phyloP scores from a whole-genome alignment of 2,888 invertebrate genomes.

The Pammene fasciana region DNA sequence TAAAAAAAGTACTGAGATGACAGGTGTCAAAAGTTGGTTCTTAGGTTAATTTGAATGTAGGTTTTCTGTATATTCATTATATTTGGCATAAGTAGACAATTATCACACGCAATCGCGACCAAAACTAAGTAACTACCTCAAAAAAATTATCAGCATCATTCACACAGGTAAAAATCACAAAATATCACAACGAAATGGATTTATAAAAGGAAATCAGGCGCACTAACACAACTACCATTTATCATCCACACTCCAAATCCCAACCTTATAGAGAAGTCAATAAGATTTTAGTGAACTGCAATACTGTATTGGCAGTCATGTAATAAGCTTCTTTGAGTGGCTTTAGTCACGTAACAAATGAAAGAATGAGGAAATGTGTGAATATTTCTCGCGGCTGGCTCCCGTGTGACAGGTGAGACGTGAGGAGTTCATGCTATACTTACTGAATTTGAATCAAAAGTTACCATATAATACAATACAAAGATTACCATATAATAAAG shows the following conservation, averaged over 20 bases:
- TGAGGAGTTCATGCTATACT: slow-evolving; percentile 5
- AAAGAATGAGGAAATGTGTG: slow-evolving; percentile 53
- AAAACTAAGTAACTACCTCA: too few relatives aligned
- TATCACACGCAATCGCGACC: too few relatives aligned
- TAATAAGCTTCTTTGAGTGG: slow-evolving; percentile 64
- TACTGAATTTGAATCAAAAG: slow-evolving; percentile 7
- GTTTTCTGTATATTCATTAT: too few relatives aligned
- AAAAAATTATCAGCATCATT: too few relatives aligned
- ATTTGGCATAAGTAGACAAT: too few relatives aligned
- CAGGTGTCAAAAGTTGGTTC: too few relatives aligned
- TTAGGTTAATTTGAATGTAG: too few relatives aligned
- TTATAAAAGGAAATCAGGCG: slow-evolving; percentile 28
- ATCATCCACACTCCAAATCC: neutral
- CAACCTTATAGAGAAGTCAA: neutral
- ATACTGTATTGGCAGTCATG: slow-evolving; percentile 55
- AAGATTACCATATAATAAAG: too few relatives aligned
- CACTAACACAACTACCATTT: neutral
- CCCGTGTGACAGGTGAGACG: slow-evolving; percentile 15
- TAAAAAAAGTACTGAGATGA: too few relatives aligned
- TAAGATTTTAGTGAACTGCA: slow-evolving; percentile 26
- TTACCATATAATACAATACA: too few relatives aligned
- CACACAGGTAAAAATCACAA: slow-evolving; percentile 5
- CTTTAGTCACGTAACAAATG: slow-evolving; percentile 65
- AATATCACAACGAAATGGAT: slow-evolving; percentile 23
- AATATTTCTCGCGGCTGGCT: slow-evolving; percentile 47